phyloP scores from a whole-genome alignment of 2,113 vertebrate species.

The Coturnix japonica region DNA sequence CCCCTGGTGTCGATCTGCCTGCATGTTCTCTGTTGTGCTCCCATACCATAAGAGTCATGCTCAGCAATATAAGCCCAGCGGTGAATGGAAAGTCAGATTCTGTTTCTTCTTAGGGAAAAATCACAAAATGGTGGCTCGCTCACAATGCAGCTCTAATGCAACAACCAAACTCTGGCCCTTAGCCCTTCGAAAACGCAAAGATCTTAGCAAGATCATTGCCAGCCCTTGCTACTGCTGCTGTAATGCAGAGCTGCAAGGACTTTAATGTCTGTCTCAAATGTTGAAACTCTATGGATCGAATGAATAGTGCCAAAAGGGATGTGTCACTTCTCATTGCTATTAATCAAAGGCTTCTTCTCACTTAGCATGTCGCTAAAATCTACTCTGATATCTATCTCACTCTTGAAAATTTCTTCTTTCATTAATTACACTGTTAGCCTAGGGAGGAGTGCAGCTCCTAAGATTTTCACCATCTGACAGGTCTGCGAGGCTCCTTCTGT shows the following conservation, averaged over 20 bases:
- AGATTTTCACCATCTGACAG: neutral
- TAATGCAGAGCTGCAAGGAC: neutral
- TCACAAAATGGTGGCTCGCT: neutral
- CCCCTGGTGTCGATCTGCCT: neutral
- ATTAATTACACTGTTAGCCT: neutral
- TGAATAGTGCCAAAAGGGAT: neutral
- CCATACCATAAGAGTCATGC: neutral
- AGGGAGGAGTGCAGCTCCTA: neutral
- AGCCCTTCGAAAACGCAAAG: neutral
- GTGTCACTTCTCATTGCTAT: neutral
- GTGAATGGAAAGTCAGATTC: neutral
- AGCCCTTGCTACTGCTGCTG: neutral
- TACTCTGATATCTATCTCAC: neutral
- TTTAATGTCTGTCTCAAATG: accelerated
- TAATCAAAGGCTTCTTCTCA: neutral
- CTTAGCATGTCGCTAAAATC: neutral
- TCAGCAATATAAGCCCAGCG: neutral
- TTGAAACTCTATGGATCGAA: neutral
- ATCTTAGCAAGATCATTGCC: neutral
- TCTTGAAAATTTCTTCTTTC: neutral
- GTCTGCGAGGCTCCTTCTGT: neutral
- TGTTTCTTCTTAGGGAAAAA: neutral
- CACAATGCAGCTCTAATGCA: neutral
- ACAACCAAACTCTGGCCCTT: neutral
- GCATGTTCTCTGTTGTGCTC: neutral